phyloP scores from a whole-genome alignment of 2,113 vertebrate species.

The Poicephalus meyeri region DNA sequence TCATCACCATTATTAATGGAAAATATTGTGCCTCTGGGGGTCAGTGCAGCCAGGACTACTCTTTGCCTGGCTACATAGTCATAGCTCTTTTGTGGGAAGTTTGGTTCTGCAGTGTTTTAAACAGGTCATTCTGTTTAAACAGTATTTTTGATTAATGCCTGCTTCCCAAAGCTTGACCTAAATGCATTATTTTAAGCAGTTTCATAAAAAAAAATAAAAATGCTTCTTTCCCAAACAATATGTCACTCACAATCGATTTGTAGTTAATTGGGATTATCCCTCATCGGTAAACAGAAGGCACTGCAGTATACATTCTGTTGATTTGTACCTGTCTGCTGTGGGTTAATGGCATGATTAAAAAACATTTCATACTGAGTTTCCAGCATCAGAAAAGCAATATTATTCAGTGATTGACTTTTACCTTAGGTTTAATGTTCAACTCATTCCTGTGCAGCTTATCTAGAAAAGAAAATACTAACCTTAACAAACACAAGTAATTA shows the following conservation, averaged over 20 bases:
- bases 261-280: slow-evolving; percentile 26
- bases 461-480: neutral
- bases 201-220: neutral
- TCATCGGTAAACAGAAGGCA: neutral
- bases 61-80: neutral
- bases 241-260: neutral
- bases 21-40: neutral
- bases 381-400: neutral
- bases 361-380: neutral
- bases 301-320: neutral
- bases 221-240: neutral
- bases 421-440: neutral
- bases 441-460: neutral
- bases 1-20: neutral
- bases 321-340: slow-evolving; percentile 7
- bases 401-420: slow-evolving; percentile 31
- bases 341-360: slow-evolving; percentile 12
- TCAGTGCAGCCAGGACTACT: neutral
- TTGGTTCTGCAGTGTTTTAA: neutral
- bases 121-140: neutral
- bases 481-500: neutral
- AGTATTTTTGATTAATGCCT: neutral
- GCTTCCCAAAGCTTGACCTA: neutral
- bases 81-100: neutral
- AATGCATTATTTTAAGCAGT: neutral